Evolutionary conservation across 2,113 vertebrate genomes (phyloP), one percentile per base, ranked within the genome.

Genomic region (Leucopsar rothschildi): DNA sequence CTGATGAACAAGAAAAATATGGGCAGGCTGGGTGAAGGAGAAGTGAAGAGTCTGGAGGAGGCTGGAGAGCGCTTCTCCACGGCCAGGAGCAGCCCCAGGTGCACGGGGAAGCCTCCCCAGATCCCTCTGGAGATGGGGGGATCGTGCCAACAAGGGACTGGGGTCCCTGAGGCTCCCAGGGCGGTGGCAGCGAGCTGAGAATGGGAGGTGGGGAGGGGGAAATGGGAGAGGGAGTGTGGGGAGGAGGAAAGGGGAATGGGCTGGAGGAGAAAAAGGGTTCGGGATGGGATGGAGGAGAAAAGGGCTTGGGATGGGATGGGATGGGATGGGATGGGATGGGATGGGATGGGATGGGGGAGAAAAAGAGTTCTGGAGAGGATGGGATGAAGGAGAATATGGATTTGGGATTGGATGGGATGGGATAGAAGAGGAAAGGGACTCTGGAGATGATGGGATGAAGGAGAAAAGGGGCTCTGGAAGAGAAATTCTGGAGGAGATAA

Each of bases 1-100:
- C 93, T 90, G 92, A 91, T 90, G 91, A 91, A 82, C 89, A 94
- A 94, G 91, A 90, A 94, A 96, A 96, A 94, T 92, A 82, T 0
- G 85, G 90, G 75, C 15, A 1, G 76, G 40, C 52, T 16, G 81
- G 83, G 86, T 44, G 82, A 84, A 94, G 92, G 88, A 84, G 91
- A 86, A 90, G 61, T 10, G 35, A 49, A 86, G 80, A 80, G 82
- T 15, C 77, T 70, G 76, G 63, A 80, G 89, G 84, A 91, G 83
- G 50, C 39, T 29, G 84, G 29, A 2, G 21, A 0, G 0, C 5
- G 8, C 4, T 45, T 70, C 57, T 44, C 16, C 44, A 8, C 0
- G 5, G 50, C 31, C 72, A 65, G 3, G 4, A 70, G 50, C 85
- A 40, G 68, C n/a, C 28, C 44, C 25, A 5, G 64, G 16, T 0